phyloP scores from a whole-genome alignment of 1,140 invertebrate genomes.

The Cephus cinctus region DNA sequence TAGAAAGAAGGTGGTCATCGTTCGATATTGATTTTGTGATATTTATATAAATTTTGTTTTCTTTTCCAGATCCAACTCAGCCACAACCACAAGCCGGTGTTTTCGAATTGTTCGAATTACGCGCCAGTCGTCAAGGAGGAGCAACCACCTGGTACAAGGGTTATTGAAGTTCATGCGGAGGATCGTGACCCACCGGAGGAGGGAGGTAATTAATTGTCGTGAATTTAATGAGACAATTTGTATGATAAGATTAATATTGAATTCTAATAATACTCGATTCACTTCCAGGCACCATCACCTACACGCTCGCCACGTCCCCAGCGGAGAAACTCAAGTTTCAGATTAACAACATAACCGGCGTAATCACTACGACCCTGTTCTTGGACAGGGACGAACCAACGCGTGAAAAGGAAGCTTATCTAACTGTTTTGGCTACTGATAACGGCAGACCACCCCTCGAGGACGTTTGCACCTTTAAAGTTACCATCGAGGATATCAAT shows the following conservation, averaged over 20 bases:
- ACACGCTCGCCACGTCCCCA: conserved; percentile 75
- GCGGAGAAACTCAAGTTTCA: conserved; percentile 74
- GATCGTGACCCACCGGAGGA: conserved; percentile 69
- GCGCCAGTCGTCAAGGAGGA: conserved; percentile 69
- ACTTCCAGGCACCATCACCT: conserved; percentile 64
- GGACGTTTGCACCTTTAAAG: conserved; percentile 85
- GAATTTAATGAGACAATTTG: background rate
- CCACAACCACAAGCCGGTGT: conserved; percentile 74
- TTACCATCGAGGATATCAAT: conserved; percentile 84
- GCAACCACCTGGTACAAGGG: conserved; percentile 60
- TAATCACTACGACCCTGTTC: conserved; percentile 71
- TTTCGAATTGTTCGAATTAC: conserved; percentile 70
- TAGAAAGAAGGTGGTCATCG: no score
- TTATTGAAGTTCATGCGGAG: conserved; percentile 62
- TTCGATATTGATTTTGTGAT: conserved; percentile 6
- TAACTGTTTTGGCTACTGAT: conserved; percentile 80
- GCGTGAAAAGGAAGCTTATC: conserved; percentile 79
- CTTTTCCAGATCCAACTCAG: conserved; percentile 26
- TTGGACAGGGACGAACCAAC: conserved; percentile 85
- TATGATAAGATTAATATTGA: no score
- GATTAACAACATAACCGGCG: conserved; percentile 73
- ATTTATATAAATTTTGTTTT: conserved; percentile 13
- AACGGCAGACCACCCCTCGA: conserved; percentile 81
- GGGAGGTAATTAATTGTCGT: conserved; percentile 58
- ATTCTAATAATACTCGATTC: background rate